Evolutionary conservation across 2,888 invertebrate genomes (phyloP), one percentile per base, ranked within the genome.

Genomic region (Galerucella pusilla): DNA sequence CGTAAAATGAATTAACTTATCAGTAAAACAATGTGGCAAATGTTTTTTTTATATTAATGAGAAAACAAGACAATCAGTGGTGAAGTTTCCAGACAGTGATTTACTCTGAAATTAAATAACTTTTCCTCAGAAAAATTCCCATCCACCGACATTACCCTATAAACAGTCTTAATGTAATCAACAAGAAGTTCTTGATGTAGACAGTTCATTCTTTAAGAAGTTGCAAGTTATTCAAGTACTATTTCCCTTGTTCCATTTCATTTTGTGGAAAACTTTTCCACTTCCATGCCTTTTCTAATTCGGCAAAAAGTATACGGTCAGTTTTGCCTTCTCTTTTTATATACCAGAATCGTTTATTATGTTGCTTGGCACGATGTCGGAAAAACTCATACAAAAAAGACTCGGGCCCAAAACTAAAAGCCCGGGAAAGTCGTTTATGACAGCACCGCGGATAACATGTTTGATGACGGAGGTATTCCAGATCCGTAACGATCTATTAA

Each of bases 331-430:
- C 61, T 59, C 74, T 69, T 72, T 76, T 75, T 78, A 76, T 76
- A 68, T 66, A 59, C 54, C 45, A 16, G 70, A 60, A 76, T 76
- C 78, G 76, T 78, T 78, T 76, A 76, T 78, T 78, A 78, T 75
- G 76, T 75, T 69, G 68, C 73, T 74, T 46, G 52, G 57, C 54
- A 57, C 57, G 64, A 35, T 46, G 76, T 75, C 76, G 64, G 75
- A 76, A 78, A 76, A 78, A 76, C 73, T 72, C 76, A 75, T 70
- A 75, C 75, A 69, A 76, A 76, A 78, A 78, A 78, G 66, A 59
- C 35, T 52, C 59, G 71, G 52, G 73, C 66, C 71, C 46, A 12
- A 61, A 71, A 74, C 71, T 63, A 76, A 74, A 76, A 74, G 74
- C 70, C 71, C 68, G 72, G 70, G 74, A 78, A 72, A 73, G 72